Percentiles rank a stretch among this genome's conserved stretches.
Evolutionary conservation across 2,888 invertebrate species (phyloP).

Genomic region (Drosophila maculinotata): DNA sequence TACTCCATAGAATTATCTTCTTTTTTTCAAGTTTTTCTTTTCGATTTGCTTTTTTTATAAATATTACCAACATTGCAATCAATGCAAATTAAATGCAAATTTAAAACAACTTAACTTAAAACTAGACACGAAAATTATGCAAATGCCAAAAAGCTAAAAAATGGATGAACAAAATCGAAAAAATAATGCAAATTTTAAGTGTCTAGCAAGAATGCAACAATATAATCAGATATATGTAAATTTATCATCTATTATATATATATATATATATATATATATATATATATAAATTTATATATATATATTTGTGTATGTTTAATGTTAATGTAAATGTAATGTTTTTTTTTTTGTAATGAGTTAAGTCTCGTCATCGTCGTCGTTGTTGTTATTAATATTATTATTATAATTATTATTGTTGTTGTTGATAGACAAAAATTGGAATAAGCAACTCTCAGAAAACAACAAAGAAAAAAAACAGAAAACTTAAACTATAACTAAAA

Average conservation of each 20-base stretch:
- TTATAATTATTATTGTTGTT: slow-evolving; percentile 21
- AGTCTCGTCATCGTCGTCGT: slow-evolving; percentile 28
- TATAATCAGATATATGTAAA: slow-evolving; percentile 11
- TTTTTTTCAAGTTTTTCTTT: background rate
- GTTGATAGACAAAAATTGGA: slow-evolving; percentile 8
- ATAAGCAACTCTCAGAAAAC: slow-evolving; percentile 1
- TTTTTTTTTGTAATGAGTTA: slow-evolving; percentile 22
- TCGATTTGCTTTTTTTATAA: background rate
- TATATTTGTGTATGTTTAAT: slow-evolving; percentile 22
- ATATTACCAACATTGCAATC: slow-evolving; percentile 6
- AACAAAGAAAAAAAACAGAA: too few relatives aligned
- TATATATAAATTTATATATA: slow-evolving; percentile 23
- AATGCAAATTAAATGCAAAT: slow-evolving; percentile 7
- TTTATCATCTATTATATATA: slow-evolving; percentile 9
- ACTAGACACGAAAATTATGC: slow-evolving; percentile 3
- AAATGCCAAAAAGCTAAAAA: slow-evolving; percentile 6
- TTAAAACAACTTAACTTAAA: background rate
- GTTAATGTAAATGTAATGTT: slow-evolving; percentile 18
- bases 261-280: too few relatives aligned
- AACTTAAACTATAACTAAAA: slow-evolving; percentile 15
- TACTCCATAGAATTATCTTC: slow-evolving; percentile 2
- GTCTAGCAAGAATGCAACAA: slow-evolving; percentile 28
- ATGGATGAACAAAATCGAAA: too few relatives aligned
- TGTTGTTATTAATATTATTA: slow-evolving; percentile 9
- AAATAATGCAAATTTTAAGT: slow-evolving; percentile 23